phyloP scores from a whole-genome alignment of 2,888 invertebrate species.

The Lampropteryx suffumata region DNA sequence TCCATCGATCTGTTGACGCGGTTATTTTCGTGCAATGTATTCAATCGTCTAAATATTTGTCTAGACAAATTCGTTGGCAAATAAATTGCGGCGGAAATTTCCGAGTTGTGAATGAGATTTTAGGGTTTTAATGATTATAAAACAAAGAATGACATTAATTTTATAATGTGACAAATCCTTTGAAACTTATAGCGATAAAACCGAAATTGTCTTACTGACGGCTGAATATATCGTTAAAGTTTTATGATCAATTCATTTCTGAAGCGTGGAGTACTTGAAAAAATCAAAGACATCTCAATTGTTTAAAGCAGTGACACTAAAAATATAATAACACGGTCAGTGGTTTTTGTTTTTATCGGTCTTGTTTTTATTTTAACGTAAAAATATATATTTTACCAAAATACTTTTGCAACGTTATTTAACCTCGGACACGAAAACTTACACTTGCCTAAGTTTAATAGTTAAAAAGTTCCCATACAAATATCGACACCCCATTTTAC shows the following conservation, averaged over 20 bases:
- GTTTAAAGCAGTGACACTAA: neutral
- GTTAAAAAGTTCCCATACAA: too few species aligned
- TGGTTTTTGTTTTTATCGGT: too few species aligned
- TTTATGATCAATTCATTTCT: constrained; percentile 15
- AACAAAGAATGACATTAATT: constrained; percentile 12
- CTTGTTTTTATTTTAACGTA: too few species aligned
- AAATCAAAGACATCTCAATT: constrained; percentile 9
- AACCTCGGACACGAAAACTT: too few species aligned
- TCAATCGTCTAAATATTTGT: constrained; percentile 14
- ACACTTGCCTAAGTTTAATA: too few species aligned
- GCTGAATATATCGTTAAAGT: constrained; percentile 7
- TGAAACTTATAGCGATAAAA: constrained; percentile 18
- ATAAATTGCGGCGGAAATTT: constrained; percentile 6
- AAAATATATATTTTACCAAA: too few species aligned
- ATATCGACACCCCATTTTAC: too few species aligned
- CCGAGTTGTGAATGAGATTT: constrained; percentile 10
- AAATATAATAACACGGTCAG: too few species aligned
- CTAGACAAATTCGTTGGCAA: constrained; percentile 19
- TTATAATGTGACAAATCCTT: constrained; percentile 19
- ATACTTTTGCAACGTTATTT: too few species aligned
- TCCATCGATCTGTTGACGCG: constrained; percentile 20
- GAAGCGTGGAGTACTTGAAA: neutral
- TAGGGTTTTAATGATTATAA: constrained; percentile 15
- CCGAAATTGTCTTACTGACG: constrained; percentile 19
- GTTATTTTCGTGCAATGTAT: constrained; percentile 12